A percentile compares a stretch with the other conserved stretches of the same genome.
Evolutionary conservation across 2,888 invertebrate species (phyloP).

Genomic region (Sphecodes monilicornis): DNA sequence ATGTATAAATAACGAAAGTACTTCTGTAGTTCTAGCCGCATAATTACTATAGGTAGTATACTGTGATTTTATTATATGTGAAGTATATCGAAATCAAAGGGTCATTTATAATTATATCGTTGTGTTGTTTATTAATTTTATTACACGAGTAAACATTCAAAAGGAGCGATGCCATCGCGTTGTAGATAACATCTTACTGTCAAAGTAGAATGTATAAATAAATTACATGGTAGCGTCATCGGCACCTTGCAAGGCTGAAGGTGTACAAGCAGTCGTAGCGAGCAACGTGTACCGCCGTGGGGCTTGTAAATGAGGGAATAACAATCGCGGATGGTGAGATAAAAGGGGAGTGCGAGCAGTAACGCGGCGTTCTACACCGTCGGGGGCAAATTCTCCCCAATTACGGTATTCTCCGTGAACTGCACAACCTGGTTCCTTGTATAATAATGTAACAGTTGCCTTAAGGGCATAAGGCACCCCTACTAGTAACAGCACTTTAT

Average conservation of each 20-base stretch:
- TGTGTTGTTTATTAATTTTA: conserved; percentile 30
- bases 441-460: conserved; percentile 63
- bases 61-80: neutral
- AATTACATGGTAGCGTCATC: conserved; percentile 69
- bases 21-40: neutral
- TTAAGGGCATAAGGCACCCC: conserved; percentile 42
- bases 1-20: neutral
- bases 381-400: conserved; percentile 74
- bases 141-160: conserved; percentile 5
- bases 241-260: conserved; percentile 43
- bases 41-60: neutral
- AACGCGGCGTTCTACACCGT: conserved; percentile 61
- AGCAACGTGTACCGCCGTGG: conserved; percentile 64
- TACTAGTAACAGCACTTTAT: conserved; percentile 41
- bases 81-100: neutral
- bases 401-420: conserved; percentile 73
- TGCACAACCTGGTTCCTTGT: conserved; percentile 60
- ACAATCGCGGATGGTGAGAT: conserved; percentile 69
- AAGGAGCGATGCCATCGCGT: conserved; percentile 39
- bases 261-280: conserved; percentile 30
- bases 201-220: conserved; percentile 75
- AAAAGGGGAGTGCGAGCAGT: conserved; percentile 37
- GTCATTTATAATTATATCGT: neutral
- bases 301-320: conserved; percentile 76
- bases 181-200: conserved; percentile 80